phyloP scores from a whole-genome alignment of 2,888 invertebrate genomes.

The Byasa hedistus region DNA sequence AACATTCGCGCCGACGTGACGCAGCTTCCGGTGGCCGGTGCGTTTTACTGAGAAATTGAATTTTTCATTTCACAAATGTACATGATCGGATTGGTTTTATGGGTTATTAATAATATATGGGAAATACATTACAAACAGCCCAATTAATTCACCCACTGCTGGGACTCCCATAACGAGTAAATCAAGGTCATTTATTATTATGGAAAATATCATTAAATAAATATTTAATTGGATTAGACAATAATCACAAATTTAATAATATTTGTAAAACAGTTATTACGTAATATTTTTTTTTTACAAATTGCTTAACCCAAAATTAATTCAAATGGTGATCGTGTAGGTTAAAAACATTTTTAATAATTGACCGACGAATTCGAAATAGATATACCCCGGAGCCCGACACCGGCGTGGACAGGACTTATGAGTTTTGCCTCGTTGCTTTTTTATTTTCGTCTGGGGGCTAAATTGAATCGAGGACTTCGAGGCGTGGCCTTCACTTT shows the following conservation, averaged over 20 bases:
- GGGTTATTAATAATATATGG: background rate
- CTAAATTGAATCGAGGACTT: slow-evolving; percentile 67
- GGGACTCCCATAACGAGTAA: too few species aligned
- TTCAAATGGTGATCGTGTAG: slow-evolving; percentile 44
- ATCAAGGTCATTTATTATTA: too few species aligned
- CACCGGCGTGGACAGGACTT: slow-evolving; percentile 67
- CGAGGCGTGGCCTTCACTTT: slow-evolving; percentile 31
- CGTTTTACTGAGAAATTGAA: slow-evolving; percentile 47
- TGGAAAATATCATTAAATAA: too few species aligned
- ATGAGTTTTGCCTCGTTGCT: slow-evolving; percentile 50
- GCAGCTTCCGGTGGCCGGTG: slow-evolving; percentile 73
- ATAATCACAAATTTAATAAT: too few species aligned
- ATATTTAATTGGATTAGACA: too few species aligned
- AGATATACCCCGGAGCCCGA: slow-evolving; percentile 51
- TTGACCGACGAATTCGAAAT: slow-evolving; percentile 53
- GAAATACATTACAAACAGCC: too few species aligned
- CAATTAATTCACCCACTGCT: too few species aligned
- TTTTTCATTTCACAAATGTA: slow-evolving; percentile 36
- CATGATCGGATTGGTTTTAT: slow-evolving; percentile 13
- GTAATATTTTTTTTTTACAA: too few species aligned
- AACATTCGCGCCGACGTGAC: slow-evolving; percentile 72
- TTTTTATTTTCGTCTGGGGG: slow-evolving; percentile 67
- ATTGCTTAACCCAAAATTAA: background rate
- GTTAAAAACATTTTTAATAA: slow-evolving; percentile 63
- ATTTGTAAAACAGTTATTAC: too few species aligned